These are phyloP conservation scores for Eurytoma californica DNA, from an alignment of 2,888 invertebrate species.

Conservation along the genomic window DNA sequence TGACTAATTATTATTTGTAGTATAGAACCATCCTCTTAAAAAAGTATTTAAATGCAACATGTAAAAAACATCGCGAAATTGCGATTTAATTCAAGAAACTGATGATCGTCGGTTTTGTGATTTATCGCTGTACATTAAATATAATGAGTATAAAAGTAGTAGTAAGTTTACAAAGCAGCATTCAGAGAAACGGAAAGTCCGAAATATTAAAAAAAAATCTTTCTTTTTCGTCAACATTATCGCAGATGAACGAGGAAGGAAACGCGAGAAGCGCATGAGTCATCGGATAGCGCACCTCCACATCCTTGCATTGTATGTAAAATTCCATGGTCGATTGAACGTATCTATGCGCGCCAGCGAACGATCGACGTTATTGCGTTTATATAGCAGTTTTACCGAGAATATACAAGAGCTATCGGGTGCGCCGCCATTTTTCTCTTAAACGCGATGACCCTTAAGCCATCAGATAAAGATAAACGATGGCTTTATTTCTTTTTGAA, in stretches of 20 bases:
- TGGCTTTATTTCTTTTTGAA: background rate
- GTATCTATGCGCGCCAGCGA: background rate
- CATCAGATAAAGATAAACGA: background rate
- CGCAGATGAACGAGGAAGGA: background rate
- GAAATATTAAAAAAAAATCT: background rate
- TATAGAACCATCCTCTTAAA: no score
- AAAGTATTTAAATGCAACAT: no score
- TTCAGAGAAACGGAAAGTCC: background rate
- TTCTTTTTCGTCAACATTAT: background rate
- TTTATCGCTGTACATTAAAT: background rate
- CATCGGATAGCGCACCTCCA: background rate
- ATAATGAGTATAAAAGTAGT: background rate
- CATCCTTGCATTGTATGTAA: conserved; percentile 23
- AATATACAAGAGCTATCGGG: background rate
- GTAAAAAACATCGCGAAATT: background rate
- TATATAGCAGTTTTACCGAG: conserved; percentile 12
- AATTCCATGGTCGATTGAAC: conserved; percentile 25
- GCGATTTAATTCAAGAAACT: background rate
- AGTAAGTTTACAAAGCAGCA: background rate
- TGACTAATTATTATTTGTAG: no score
- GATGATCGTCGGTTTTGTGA: background rate
- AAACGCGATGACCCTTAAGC: background rate
- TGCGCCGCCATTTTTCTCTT: background rate
- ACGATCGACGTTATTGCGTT: conserved; percentile 13
- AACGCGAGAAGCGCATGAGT: background rate